phyloP scores from a whole-genome alignment of 2,113 vertebrate species.

The Elaphurus davidianus region DNA sequence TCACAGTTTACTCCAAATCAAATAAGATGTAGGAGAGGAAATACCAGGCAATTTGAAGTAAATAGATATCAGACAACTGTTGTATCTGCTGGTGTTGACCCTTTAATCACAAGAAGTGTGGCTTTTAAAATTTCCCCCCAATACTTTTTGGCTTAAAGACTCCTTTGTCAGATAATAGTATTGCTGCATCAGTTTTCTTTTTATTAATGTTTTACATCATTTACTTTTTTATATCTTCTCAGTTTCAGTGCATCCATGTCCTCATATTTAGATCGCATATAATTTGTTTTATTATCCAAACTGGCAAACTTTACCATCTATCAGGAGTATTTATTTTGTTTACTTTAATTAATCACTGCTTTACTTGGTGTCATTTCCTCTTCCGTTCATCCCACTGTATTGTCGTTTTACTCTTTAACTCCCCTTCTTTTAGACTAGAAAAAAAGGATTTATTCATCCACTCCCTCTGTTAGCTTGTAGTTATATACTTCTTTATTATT shows the following conservation, averaged over 20 bases:
- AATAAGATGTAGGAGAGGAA: background rate
- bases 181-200: background rate
- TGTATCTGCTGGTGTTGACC: background rate
- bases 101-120: background rate
- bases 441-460: background rate
- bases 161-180: background rate
- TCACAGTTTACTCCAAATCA: background rate
- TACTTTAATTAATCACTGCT: background rate
- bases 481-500: background rate
- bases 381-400: background rate
- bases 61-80: background rate
- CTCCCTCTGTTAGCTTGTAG: background rate
- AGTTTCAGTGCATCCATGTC: background rate
- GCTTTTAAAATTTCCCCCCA: background rate
- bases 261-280: background rate
- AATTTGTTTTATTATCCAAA: background rate
- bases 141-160: background rate
- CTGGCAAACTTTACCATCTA: background rate
- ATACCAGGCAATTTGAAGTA: background rate
- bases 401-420: background rate
- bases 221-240: background rate
- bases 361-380: background rate
- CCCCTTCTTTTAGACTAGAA: background rate
- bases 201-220: background rate
- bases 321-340: background rate